Evolutionary conservation across 2,113 vertebrate species (phyloP), one percentile per base, ranked within the genome.

Genomic region (Heterocephalus glaber): DNA sequence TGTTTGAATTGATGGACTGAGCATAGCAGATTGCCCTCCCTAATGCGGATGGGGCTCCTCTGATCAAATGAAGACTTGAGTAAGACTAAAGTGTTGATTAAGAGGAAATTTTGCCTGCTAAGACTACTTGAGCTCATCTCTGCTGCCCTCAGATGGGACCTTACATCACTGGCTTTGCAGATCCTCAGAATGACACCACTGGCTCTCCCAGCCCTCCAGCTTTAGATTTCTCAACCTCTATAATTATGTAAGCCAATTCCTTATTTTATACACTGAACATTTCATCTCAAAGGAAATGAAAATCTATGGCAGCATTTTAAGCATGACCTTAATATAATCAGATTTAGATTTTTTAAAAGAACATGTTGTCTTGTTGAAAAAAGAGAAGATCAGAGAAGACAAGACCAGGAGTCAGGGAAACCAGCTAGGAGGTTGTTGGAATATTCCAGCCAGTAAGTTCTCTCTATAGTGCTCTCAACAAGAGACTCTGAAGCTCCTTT

Each of bases 261-360:
- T 81, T 68, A 68, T 41, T 70, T 92, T 33, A 52, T 54, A 20
- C 28, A 54, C 13, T 41, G 41, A 84, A 88, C 35, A 44, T 7
- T 90, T 90, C 86, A 49, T 89, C 17, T 35, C 77, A 83, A 90
- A 63, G 20, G 38, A 56, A 66, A 94, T 68, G 44, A 54, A 61
- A 96, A 81, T 35, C 20, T 6, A 12, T 20, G 7, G 12, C 7
- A 76, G 11, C 38, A 74, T 80, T 86, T 96, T 86, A 79, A 86
- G 16, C 85, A 72, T 84, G n/a, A 58, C 47, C 54, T 19, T 47
- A 38, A 56, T 16, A 7, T n/a, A 16, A 68, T 82, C 60, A 77
- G 13, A 58, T 90, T 22, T 76, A 61, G 65, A 38, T 35, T 81
- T 81, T 89, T 58, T 83, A 56, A 95, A 93, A 89, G 86, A 52